Evolutionary conservation across 2,888 invertebrate species (phyloP).

Genomic region (Pachymerium ferrugineum): DNA sequence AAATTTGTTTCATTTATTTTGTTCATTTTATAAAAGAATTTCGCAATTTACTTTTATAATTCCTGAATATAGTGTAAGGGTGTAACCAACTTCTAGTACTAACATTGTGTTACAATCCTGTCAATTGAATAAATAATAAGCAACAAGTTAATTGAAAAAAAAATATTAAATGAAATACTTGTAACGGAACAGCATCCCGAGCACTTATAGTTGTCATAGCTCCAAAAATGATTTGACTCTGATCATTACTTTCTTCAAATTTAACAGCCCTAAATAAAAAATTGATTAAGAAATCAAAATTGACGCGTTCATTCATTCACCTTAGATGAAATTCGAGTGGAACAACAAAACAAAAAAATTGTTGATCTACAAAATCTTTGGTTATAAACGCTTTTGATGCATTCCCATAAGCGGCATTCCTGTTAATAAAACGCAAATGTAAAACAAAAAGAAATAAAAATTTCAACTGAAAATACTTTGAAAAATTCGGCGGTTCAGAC

Average conservation of each 20-base stretch:
- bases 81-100: conserved; percentile 70
- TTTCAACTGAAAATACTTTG: conserved; percentile 46
- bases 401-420: conserved; percentile 41
- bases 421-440: conserved; percentile 35
- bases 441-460: conserved; percentile 32
- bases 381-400: conserved; percentile 74
- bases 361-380: conserved; percentile 78
- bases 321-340: conserved; percentile 61
- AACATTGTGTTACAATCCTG: conserved; percentile 73
- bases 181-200: conserved; percentile 74
- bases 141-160: neutral
- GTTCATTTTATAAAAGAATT: conserved; percentile 5
- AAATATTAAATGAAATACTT: conserved; percentile 50
- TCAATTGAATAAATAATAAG: conserved; percentile 39
- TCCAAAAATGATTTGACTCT: conserved; percentile 63
- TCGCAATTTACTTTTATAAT: conserved; percentile 57
- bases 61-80: conserved; percentile 77
- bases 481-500: conserved; percentile 59
- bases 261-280: conserved; percentile 44
- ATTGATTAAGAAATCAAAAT: neutral
- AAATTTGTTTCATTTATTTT: neutral
- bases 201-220: conserved; percentile 65
- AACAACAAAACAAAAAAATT: conserved; percentile 72
- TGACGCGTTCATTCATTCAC: conserved; percentile 40
- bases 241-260: conserved; percentile 48